Base-by-base conservation (phyloP, 2,888 invertebrate genomes). In the Meiosimyza decipiens region DNA sequence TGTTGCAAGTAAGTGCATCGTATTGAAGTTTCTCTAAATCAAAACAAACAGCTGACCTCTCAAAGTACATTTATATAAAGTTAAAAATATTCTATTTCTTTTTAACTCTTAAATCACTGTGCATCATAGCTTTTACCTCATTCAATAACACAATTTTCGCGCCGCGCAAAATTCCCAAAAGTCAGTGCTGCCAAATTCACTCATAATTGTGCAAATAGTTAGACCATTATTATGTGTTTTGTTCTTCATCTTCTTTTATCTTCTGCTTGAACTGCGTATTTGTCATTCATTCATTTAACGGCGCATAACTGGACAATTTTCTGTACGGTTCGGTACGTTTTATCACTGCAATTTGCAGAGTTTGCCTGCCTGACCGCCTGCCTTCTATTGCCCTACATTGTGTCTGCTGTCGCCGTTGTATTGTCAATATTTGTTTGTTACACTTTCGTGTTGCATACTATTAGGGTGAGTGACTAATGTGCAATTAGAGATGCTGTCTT, bases 121-220 rank as follows among this genome's bases (percentile, higher is more conserved):
- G 9, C 40, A 40, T 40, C 40, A 40, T 40, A 9, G 40, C 40
- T 40, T 40, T 15, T 65, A 22, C 28, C 40, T 47, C 54, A 59
- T 70, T 60, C 70, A 62, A 18, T 70, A 63, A 40, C 52, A 70
- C 62, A 62, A 52, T 18, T 40, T 40, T 3, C 40, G 40, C 40
- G 40, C 40, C 40, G 40, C 40, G 40, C 4, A 63, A 70, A 7
- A 40, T 54, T 70, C 47, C 63, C 63, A 6, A 13, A 54, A 47
- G 70, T 49, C 63, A 70, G 62, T 52, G 62, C 52, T 70, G 62
- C 70, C 62, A 70, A 70, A 70, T 63, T 70, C 54, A 47, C 63
- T 63, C 70, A 62, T 63, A 69, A 69, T 70, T 63, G 63, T 63
- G 63, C 59, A 68, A 68, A 68, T 68, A 59, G 47, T 54, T 47